phyloP scores from a whole-genome alignment of 2,888 invertebrate species.

The Sinodicranocentrus sp. region DNA sequence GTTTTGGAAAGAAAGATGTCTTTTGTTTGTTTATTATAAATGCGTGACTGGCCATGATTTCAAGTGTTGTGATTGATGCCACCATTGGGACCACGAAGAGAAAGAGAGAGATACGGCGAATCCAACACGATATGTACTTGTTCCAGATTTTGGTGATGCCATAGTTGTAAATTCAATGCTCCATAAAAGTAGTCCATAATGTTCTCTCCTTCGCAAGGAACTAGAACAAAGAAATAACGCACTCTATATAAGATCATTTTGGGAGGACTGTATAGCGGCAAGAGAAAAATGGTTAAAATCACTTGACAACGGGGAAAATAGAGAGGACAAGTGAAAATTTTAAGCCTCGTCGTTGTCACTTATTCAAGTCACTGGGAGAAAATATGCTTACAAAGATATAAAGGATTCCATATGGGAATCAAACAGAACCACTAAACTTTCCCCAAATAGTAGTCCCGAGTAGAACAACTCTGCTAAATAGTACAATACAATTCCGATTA shows the following conservation, averaged over 20 bases:
- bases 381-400: no score
- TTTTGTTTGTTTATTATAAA: constrained; percentile 53
- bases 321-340: constrained; percentile 39
- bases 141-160: neutral
- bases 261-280: neutral
- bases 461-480: no score
- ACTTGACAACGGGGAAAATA: constrained; percentile 23
- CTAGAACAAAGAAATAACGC: neutral
- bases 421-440: no score
- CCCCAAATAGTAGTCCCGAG: no score
- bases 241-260: constrained; percentile 21
- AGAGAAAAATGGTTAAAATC: constrained; percentile 26
- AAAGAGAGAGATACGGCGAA: constrained; percentile 40
- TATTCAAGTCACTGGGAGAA: no score
- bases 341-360: constrained; percentile 13
- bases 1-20: constrained; percentile 13
- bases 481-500: no score
- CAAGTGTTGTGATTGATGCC: constrained; percentile 59
- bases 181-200: neutral
- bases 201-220: neutral
- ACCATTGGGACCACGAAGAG: constrained; percentile 43
- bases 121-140: constrained; percentile 1
- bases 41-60: constrained; percentile 55
- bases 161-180: constrained; percentile 25
- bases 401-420: no score